Percentiles rank a stretch among this genome's conserved stretches.
These are phyloP conservation scores for Sebastes wilsoni DNA, from an alignment of 2,797 vertebrate species.

Conservation along the genomic window DNA sequence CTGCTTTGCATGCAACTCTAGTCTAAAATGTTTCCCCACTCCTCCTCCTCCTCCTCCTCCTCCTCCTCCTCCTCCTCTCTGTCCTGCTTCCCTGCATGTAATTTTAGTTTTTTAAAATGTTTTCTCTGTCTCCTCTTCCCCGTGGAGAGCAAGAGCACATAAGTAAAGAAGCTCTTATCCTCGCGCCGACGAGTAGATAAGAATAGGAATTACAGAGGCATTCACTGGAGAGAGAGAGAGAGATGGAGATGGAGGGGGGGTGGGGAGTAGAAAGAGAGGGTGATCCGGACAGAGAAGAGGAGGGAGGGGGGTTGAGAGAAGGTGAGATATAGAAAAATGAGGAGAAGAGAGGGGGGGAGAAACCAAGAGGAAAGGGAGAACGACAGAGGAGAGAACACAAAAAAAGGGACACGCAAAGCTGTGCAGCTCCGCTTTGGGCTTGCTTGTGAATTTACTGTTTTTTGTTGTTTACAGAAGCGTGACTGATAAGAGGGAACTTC, in stretches of 20 bases:
- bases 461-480: constrained; percentile 46
- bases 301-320: constrained; percentile 22
- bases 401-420: constrained; percentile 45
- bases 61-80: not conserved
- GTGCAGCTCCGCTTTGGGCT: constrained; percentile 41
- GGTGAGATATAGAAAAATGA: constrained; percentile 34
- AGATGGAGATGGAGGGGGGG: not conserved
- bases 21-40: constrained; percentile 20
- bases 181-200: constrained; percentile 65
- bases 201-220: constrained; percentile 77
- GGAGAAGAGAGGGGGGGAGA: not conserved
- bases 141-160: constrained; percentile 61
- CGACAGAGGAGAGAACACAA: constrained; percentile 36
- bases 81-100: constrained; percentile 54
- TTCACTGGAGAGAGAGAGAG: constrained; percentile 51
- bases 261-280: constrained; percentile 18
- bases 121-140: constrained; percentile 67
- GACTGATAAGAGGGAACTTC: constrained; percentile 61
- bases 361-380: not conserved
- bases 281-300: constrained; percentile 48
- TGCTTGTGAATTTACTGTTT: constrained; percentile 36
- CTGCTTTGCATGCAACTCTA: constrained; percentile 18
- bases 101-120: constrained; percentile 72
- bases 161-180: constrained; percentile 74
- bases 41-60: not conserved